A percentile compares a stretch with the other conserved stretches of the same genome.
phyloP scores from a whole-genome alignment of 2,888 invertebrate species.

The Parthenolecanium corni region DNA sequence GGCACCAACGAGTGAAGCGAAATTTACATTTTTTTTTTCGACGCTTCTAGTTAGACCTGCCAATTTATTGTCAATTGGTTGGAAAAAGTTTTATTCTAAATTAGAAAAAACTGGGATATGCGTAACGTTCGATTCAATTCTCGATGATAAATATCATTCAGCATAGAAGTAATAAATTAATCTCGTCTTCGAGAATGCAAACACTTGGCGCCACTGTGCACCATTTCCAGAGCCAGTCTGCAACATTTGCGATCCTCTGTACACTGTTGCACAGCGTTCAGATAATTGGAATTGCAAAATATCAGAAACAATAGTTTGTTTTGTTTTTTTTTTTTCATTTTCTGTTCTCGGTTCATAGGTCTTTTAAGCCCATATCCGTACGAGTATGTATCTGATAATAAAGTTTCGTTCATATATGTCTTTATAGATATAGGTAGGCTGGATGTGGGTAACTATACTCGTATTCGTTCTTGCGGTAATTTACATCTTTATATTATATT shows the following conservation, averaged over 20 bases:
- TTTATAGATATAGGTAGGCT: conserved; percentile 14
- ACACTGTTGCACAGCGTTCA: conserved; percentile 18
- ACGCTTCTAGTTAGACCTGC: too few species aligned
- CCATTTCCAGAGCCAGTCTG: conserved; percentile 25
- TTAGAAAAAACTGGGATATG: too few species aligned
- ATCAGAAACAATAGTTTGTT: conserved; percentile 24
- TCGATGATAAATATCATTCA: background rate
- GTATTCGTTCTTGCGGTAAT: background rate
- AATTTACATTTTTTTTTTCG: too few species aligned
- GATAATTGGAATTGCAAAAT: conserved; percentile 26
- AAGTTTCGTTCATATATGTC: conserved; percentile 22
- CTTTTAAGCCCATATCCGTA: conserved; percentile 22
- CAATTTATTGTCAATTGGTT: too few species aligned
- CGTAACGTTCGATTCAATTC: background rate
- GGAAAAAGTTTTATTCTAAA: too few species aligned
- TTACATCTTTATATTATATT: background rate
- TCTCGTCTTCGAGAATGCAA: conserved; percentile 21
- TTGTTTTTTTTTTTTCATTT: conserved; percentile 1
- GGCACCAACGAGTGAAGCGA: too few species aligned
- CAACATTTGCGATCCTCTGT: conserved; percentile 4
- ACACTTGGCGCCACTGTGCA: conserved; percentile 26
- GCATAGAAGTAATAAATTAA: conserved; percentile 15
- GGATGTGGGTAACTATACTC: background rate
- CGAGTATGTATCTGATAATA: conserved; percentile 19
- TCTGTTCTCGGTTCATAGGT: conserved; percentile 8